Evolutionary conservation across 2,888 invertebrate species (phyloP), one percentile per base, ranked within the genome.

Genomic region (Ichneumoninae sp.): DNA sequence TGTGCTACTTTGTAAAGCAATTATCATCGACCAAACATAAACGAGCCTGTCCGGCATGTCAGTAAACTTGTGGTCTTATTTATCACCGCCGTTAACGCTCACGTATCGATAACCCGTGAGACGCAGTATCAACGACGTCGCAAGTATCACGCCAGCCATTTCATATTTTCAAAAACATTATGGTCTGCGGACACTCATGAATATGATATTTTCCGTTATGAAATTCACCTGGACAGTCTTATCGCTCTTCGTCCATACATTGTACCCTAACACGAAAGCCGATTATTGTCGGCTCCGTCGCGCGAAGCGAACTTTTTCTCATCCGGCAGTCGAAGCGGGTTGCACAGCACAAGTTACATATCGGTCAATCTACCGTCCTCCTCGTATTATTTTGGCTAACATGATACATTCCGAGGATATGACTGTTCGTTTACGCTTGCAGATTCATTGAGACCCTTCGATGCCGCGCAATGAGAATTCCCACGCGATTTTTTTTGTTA

Each of bases 71-170:
- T 5, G 33, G 65, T 30, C 19, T 44, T 57, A 79, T 76, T 44
- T 79, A 75, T 75, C 16, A 65, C 72, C 52, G 47, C 76, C 52
- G 72, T 68, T 74, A 57, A 84, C 66, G n/a, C 72, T 77, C 16
- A 62, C 13, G 50, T 47, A 30, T 77, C 66, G 40, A 65, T 76
- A 47, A 22, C 60, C 70, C 77, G 65, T 68, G 44, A 72, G 69
- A 80, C 85, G 80, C 80, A 85, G 44, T 79, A 84, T 72, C 77
- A 76, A 80, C 86, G 86, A 89, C 84, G 86, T 87, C 76, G 85
- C 82, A 68, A 80, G 80, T 87, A 82, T 86, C 85, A 76, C 79
- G 78, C 72, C 87, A 89, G 87, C 87, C 86, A 88, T 89, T 89
- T 87, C 77, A 87, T 72, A 66, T 74, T 80, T 74, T 68, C 80